Percentiles rank a stretch among this genome's conserved stretches.
These are phyloP conservation scores for Pararge aegeria DNA, from an alignment of 1,140 invertebrate species.

Conservation along the genomic window DNA sequence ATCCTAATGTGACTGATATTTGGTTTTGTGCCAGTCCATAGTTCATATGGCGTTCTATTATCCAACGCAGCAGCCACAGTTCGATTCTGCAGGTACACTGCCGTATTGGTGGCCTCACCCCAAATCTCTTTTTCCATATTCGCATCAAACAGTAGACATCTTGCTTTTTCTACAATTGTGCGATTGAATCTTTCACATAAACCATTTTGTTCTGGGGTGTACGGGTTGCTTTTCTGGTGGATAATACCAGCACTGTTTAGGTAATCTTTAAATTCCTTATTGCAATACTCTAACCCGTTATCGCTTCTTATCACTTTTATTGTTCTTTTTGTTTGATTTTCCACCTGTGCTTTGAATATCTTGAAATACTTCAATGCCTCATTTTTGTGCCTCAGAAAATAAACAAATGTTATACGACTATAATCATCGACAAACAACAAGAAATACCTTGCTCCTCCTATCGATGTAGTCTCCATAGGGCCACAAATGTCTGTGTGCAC, in stretches of 20 bases:
- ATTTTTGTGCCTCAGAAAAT: constrained; percentile 8
- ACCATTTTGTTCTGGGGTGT: constrained; percentile 15
- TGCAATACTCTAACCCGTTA: constrained; percentile 9
- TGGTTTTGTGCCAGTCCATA: constrained; percentile 23
- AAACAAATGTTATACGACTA: constrained; percentile 5
- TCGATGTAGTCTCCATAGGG: constrained; percentile 12
- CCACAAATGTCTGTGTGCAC: constrained; percentile 43
- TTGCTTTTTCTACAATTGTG: constrained; percentile 14
- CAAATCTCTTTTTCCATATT: constrained; percentile 7
- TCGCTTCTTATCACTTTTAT: constrained; percentile 12
- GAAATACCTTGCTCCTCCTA: constrained; percentile 15
- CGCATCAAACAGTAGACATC: constrained; percentile 13
- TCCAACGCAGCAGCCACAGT: neutral
- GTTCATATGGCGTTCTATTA: constrained; percentile 16
- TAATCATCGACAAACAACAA: constrained; percentile 12
- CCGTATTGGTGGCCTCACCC: constrained; percentile 23
- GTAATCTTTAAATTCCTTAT: constrained; percentile 4
- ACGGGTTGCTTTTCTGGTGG: constrained; percentile 5
- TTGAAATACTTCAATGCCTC: constrained; percentile 3
- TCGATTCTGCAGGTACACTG: constrained; percentile 21
- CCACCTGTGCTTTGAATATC: constrained; percentile 10
- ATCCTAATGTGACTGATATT: constrained; percentile 11
- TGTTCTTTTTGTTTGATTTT: constrained; percentile 7
- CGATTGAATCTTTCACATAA: constrained; percentile 8
- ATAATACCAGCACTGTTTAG: constrained; percentile 1